Conservation (phyloP, 1,140 invertebrate species). For the Drosophila prosaltans region DNA sequence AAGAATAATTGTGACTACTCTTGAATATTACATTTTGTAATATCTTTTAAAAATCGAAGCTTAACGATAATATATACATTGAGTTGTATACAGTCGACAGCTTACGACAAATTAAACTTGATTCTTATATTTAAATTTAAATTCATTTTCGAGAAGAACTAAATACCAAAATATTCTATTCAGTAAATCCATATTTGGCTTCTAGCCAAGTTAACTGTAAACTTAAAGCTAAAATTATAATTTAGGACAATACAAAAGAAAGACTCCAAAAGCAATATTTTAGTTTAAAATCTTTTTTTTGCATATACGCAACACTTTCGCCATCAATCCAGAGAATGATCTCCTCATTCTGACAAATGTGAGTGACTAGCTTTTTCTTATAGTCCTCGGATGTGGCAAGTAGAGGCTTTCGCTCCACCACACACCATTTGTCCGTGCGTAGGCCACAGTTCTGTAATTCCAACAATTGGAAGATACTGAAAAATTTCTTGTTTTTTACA, state of each 20-base stretch:
- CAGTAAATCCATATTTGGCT: not conserved
- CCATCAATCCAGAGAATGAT: not conserved
- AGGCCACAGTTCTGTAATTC: slow-evolving; percentile 7
- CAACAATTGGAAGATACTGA: not conserved
- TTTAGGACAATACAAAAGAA: not conserved
- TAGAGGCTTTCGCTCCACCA: not conserved
- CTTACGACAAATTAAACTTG: too few relatives aligned
- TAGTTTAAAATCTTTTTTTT: not conserved
- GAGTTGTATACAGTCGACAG: too few relatives aligned
- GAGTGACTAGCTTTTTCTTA: not conserved
- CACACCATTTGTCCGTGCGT: slow-evolving; percentile 2
- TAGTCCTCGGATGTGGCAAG: not conserved
- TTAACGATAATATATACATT: too few relatives aligned
- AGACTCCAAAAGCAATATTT: slow-evolving; percentile 10
- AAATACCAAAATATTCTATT: too few relatives aligned
- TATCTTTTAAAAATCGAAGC: too few relatives aligned
- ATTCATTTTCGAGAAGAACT: too few relatives aligned
- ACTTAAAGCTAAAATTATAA: too few relatives aligned
- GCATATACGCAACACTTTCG: not conserved
- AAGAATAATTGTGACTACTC: too few relatives aligned
- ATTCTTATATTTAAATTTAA: too few relatives aligned
- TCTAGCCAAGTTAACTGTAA: too few relatives aligned
- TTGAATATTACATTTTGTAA: too few relatives aligned
- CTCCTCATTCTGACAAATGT: slow-evolving; percentile 5
- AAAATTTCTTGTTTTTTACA: not conserved